Evolutionary conservation across 2,797 vertebrate genomes (phyloP), one percentile per base, ranked within the genome.

Genomic region (Lagocephalus sceleratus): DNA sequence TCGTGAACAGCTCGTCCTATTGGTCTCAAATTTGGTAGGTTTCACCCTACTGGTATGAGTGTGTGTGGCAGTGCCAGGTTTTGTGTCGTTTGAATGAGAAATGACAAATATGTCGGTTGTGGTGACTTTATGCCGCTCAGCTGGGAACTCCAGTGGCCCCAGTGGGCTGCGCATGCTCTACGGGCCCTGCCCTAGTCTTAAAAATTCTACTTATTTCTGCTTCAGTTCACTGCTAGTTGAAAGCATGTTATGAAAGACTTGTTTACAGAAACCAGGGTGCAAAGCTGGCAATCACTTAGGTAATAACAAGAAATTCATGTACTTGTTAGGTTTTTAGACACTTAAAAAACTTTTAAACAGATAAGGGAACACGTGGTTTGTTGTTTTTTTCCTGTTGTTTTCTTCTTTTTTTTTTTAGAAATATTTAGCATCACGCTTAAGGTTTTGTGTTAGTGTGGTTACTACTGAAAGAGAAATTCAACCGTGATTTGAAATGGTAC

Each of bases 271-370:
- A 71, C 73, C 55, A 78, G 65, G 81, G 59, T 81, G 72, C 60
- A 80, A 86, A 77, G 74, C 73, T 66, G 63, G 65, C 32, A 73
- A 71, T 66, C 64, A 65, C 74, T 73, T 66, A 73, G 52, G 51
- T 63, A 58, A 72, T 66, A 73, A 78, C 68, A 68, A 71, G 75
- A 63, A 75, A 84, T 84, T 83, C 81, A 84, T 85, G 66, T 71
- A 45, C 58, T 61, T 70, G 82, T 86, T 85, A 83, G 79, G 71
- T 67, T 63, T 62, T 74, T 73, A 76, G 71, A 71, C 48, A 71
- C 50, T 73, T 78, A 70, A 53, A 76, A 67, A 57, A 71, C 54
- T 70, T 76, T n/a, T 80, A 48, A 65, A 69, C 54, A 55, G 51
- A 58, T 74, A 79, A 79, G 53, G 63, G 63, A 74, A 76, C 71